phyloP scores from a whole-genome alignment of 1,140 invertebrate genomes.

The Patella vulgata region DNA sequence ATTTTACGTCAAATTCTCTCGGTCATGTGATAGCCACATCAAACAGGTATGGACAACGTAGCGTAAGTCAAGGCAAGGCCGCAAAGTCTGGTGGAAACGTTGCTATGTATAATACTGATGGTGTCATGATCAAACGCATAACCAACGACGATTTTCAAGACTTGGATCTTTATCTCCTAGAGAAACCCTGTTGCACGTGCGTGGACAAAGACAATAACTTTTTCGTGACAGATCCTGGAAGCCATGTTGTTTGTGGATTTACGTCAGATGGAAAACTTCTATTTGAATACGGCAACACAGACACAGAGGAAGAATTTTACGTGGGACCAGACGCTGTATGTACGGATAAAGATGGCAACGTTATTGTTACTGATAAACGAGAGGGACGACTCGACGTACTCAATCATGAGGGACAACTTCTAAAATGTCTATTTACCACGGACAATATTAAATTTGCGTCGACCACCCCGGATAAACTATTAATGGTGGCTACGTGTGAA shows the following conservation, averaged over 20 bases:
- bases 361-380: slow-evolving; percentile 56
- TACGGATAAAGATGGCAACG: slow-evolving; percentile 43
- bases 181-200: slow-evolving; percentile 48
- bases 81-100: slow-evolving; percentile 57
- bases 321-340: slow-evolving; percentile 52
- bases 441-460: slow-evolving; percentile 49
- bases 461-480: slow-evolving; percentile 43
- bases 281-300: slow-evolving; percentile 55
- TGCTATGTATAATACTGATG: slow-evolving; percentile 48
- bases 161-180: slow-evolving; percentile 39
- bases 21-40: slow-evolving; percentile 51
- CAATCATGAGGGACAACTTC: slow-evolving; percentile 45
- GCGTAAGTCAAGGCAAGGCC: slow-evolving; percentile 30
- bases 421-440: slow-evolving; percentile 45
- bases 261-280: slow-evolving; percentile 41
- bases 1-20: slow-evolving; percentile 43
- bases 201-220: slow-evolving; percentile 39
- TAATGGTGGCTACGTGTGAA: slow-evolving; percentile 45
- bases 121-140: slow-evolving; percentile 38
- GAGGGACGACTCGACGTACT: slow-evolving; percentile 52
- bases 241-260: slow-evolving; percentile 49
- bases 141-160: slow-evolving; percentile 55
- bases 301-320: slow-evolving; percentile 50
- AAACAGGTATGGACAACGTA: slow-evolving; percentile 47
- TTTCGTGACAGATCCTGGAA: slow-evolving; percentile 51